These are phyloP conservation scores for Tryphoninae sp. DNA, from an alignment of 2,888 invertebrate genomes.

Conservation along the genomic window DNA sequence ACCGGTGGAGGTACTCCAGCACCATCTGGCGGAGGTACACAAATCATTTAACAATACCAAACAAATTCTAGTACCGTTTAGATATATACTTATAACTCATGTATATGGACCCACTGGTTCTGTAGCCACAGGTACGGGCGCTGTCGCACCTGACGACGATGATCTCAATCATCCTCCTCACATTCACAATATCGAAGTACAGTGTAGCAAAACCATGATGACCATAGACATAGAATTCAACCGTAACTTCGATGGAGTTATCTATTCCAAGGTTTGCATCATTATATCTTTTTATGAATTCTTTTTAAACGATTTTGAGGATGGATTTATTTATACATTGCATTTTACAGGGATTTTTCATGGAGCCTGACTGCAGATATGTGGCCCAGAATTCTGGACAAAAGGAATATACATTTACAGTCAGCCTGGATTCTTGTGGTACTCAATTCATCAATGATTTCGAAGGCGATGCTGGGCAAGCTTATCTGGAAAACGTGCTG, in stretches of 20 bases:
- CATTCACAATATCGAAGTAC: conserved; percentile 88
- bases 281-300: neutral
- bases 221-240: conserved; percentile 91
- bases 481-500: conserved; percentile 90
- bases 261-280: conserved; percentile 87
- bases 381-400: conserved; percentile 88
- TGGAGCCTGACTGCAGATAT: conserved; percentile 87
- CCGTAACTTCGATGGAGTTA: conserved; percentile 88
- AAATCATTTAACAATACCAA: neutral
- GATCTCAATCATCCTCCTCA: conserved; percentile 89
- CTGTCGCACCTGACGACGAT: conserved; percentile 80
- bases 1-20: conserved; percentile 16
- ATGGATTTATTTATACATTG: conserved; percentile 13
- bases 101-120: conserved; percentile 57
- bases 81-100: neutral
- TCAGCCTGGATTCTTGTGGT: conserved; percentile 89
- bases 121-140: conserved; percentile 60
- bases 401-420: conserved; percentile 88
- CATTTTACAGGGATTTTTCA: conserved; percentile 84
- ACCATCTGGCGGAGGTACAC: conserved; percentile 43
- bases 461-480: conserved; percentile 87
- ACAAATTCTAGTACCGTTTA: neutral
- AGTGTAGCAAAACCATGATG: conserved; percentile 92
- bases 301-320: conserved; percentile 1
- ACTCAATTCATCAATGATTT: conserved; percentile 91